Evolutionary conservation across 1,140 invertebrate species (phyloP), one percentile per base, ranked within the genome.

Genomic region (Lordiphosa collinella): DNA sequence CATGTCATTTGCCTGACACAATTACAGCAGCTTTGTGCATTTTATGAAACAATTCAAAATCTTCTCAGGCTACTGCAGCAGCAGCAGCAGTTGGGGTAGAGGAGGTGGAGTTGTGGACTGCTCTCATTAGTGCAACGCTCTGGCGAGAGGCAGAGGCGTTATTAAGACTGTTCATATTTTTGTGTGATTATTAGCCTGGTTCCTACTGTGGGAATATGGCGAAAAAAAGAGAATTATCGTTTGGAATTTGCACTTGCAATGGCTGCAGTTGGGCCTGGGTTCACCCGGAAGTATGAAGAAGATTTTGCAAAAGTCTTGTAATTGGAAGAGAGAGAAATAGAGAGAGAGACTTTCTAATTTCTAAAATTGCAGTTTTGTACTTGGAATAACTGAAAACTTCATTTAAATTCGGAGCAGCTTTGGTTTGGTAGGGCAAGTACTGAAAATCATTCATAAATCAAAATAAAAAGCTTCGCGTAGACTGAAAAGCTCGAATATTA

Each of bases 1-100:
- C 40, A 4, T 14, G 61, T 73, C 74, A 73, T 66, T 69, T 61
- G 55, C 40, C 76, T 82, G 76, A 84, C 76, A 82, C 76, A 84
- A 82, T 82, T 82, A 84, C 67, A 55, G 74, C 78, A 71, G 60
- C 72, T 80, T 80, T 80, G 71, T 76, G 67, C 78, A 78, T 82
- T 82, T 82, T 76, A 82, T 82, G 76, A 82, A 82, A 82, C 76
- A 82, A 84, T 82, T 82, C 78, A 82, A 82, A 82, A 84, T 75
- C 68, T 82, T 82, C 76, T 84, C 76, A 82, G 76, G 76, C 76
- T 68, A 68, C 72, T 56, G 76, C 67, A 60, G 43, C 46, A 41
- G 31, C 38, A 40, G 50, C 10, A 13, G 36, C 18, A 22, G 16
- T 7, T 25, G 40, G 35, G 31, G 40, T 25, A 11, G 47, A 36